A percentile compares a stretch with the other conserved stretches of the same genome.
Conservation (phyloP, 2,113 vertebrate genomes). For the Hippocampus comes region DNA sequence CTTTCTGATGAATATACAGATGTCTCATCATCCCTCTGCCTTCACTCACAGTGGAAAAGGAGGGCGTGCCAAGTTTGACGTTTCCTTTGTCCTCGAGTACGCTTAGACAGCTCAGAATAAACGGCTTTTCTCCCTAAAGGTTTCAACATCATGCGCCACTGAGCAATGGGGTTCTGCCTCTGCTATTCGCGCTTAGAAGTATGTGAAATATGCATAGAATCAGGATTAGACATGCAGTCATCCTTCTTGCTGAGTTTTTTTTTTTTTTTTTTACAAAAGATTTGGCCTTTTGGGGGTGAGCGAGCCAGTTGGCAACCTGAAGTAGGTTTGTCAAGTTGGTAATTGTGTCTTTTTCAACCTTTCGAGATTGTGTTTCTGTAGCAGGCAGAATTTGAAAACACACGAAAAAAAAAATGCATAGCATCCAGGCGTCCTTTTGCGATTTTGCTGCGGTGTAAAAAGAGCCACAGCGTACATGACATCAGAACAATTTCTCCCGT, state of each 20-base stretch:
- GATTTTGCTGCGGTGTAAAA: neutral
- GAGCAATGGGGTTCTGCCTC: neutral
- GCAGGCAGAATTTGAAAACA: neutral
- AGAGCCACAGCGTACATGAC: neutral
- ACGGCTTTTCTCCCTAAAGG: neutral
- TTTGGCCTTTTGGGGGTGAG: neutral
- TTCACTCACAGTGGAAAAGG: neutral
- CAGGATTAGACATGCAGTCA: neutral
- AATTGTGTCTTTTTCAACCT: neutral
- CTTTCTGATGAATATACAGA: slow-evolving; percentile 1
- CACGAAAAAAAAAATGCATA: neutral
- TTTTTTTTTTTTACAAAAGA: neutral
- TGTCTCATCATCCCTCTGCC: neutral
- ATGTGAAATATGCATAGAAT: neutral
- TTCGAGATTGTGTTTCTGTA: neutral
- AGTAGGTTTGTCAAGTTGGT: neutral
- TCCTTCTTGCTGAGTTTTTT: neutral
- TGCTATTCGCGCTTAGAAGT: neutral
- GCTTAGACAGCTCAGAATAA: neutral
- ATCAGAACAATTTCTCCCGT: neutral
- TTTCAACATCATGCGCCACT: neutral
- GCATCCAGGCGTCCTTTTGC: neutral
- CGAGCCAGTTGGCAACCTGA: neutral
- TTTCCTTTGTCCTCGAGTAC: neutral
- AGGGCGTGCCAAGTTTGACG: neutral